A percentile compares a stretch with the other conserved stretches of the same genome.
phyloP scores from a whole-genome alignment of 2,113 vertebrate genomes.

The Hypocryptadius cinnamomeus region DNA sequence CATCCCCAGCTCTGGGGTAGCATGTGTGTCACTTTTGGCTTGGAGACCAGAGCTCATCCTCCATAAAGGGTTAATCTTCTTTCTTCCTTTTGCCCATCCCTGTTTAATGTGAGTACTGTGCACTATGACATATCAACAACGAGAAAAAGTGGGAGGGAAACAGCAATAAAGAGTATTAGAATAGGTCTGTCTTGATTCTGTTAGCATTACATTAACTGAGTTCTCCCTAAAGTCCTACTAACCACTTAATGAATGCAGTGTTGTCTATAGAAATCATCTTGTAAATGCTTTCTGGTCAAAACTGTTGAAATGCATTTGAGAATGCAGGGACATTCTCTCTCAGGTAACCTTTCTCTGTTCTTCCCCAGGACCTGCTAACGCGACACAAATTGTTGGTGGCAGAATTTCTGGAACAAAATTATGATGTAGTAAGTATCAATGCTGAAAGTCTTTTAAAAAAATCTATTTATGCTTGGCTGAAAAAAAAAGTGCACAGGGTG shows the following conservation, averaged over 20 bases:
- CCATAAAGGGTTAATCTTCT: not conserved
- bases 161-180: not conserved
- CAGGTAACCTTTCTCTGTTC: conserved; percentile 17
- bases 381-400: conserved; percentile 93
- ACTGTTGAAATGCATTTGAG: not conserved
- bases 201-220: not conserved
- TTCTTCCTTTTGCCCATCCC: not conserved
- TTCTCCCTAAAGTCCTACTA: not conserved
- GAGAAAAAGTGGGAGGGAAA: not conserved
- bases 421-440: conserved; percentile 82
- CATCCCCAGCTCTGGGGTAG: not conserved
- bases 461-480: not conserved
- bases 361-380: conserved; percentile 87
- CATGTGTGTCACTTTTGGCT: not conserved
- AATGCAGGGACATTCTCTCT: not conserved
- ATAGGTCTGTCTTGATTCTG: not conserved
- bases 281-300: not conserved
- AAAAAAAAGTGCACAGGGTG: fast-evolving
- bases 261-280: not conserved
- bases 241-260: not conserved
- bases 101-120: not conserved
- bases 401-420: conserved; percentile 91
- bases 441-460: not conserved
- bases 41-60: not conserved
- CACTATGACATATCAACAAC: not conserved